These are phyloP conservation scores for Nomada flava DNA, from an alignment of 2,888 invertebrate species.

Conservation along the genomic window DNA sequence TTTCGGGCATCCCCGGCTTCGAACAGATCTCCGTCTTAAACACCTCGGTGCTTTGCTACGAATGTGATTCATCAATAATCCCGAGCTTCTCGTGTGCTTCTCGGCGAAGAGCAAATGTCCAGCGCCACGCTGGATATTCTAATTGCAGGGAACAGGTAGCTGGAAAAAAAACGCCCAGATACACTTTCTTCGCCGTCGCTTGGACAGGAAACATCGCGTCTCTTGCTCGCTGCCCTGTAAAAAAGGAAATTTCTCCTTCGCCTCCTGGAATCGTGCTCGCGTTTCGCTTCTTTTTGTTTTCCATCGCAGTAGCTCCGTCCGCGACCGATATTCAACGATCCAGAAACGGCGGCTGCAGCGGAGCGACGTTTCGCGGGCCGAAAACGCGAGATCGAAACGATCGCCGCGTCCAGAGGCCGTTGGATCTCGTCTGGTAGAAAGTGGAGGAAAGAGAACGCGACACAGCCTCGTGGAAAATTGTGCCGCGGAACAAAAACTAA, in stretches of 20 bases:
- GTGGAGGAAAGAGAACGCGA: constrained; percentile 68
- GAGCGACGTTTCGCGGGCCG: not conserved
- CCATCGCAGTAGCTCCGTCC: not conserved
- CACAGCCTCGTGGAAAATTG: constrained; percentile 62
- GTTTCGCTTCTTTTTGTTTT: not conserved
- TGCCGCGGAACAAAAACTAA: constrained; percentile 26
- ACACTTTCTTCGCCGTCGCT: constrained; percentile 65
- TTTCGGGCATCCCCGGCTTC: no score
- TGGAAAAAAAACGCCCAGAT: constrained; percentile 42
- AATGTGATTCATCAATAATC: no score
- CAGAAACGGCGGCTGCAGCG: no score
- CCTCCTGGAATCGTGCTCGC: not conserved
- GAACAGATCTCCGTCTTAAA: no score
- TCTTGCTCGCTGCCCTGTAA: constrained; percentile 28
- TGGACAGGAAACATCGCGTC: constrained; percentile 55
- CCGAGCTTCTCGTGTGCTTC: no score
- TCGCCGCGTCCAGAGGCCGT: constrained; percentile 42
- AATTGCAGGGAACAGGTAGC: constrained; percentile 52
- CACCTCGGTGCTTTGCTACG: no score
- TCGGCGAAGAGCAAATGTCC: constrained; percentile 53
- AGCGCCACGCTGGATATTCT: constrained; percentile 67
- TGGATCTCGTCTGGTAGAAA: constrained; percentile 59
- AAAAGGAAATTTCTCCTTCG: constrained; percentile 51
- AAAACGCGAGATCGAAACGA: constrained; percentile 26
- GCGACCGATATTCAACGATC: constrained; percentile 16